phyloP scores from a whole-genome alignment of 2,888 invertebrate genomes.

The Ichneumoninae sp. region DNA sequence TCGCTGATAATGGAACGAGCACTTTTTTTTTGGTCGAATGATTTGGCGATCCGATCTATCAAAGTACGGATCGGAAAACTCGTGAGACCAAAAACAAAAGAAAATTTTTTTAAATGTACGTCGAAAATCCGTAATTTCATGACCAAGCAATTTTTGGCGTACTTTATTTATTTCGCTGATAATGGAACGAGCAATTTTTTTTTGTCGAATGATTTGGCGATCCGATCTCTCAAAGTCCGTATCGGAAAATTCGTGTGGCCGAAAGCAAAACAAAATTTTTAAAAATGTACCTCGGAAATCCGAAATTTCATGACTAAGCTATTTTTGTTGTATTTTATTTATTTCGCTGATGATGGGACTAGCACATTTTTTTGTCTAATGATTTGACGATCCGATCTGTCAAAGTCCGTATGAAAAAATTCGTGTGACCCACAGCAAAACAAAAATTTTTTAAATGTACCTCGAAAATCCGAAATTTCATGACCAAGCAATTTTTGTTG shows the following conservation, averaged over 20 bases:
- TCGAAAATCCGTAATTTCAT: not conserved
- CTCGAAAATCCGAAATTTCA: not conserved
- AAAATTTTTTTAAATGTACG: not conserved
- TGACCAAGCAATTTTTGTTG: too few relatives aligned
- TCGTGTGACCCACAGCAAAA: not conserved
- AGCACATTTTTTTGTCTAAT: too few relatives aligned
- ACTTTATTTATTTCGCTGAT: too few relatives aligned
- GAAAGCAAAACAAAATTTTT: not conserved
- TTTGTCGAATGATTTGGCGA: slow-evolving; percentile 71
- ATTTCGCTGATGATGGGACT: too few relatives aligned
- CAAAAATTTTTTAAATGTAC: not conserved
- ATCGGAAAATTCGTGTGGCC: slow-evolving; percentile 10
- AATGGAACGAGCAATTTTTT: too few relatives aligned
- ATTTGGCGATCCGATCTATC: slow-evolving; percentile 79
- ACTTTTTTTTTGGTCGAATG: too few relatives aligned
- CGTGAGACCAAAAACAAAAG: not conserved
- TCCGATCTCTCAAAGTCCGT: slow-evolving; percentile 82
- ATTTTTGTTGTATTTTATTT: too few relatives aligned
- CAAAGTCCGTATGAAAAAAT: slow-evolving; percentile 78
- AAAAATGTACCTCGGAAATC: not conserved
- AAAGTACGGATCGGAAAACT: slow-evolving; percentile 78
- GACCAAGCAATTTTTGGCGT: too few relatives aligned
- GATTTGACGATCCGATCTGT: slow-evolving; percentile 78
- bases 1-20: too few relatives aligned
- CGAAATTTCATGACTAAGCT: not conserved